Evolutionary conservation across 2,113 vertebrate species (phyloP).

Genomic region (Notarius quadriscutis): DNA sequence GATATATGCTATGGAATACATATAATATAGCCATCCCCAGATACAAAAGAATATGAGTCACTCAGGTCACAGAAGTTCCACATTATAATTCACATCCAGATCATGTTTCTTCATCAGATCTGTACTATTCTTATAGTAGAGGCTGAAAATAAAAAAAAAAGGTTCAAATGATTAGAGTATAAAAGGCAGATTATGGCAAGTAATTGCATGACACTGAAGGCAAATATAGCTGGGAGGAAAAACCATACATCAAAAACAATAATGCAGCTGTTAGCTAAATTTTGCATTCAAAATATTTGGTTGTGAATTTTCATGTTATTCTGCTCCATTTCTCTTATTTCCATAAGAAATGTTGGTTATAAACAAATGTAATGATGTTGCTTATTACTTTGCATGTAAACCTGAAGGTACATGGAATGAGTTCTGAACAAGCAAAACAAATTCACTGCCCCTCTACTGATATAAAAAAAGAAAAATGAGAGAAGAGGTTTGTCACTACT

Average conservation of each 20-base stretch:
- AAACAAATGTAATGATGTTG: conserved; percentile 34
- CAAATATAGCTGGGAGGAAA: neutral
- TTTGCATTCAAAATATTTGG: conserved; percentile 39
- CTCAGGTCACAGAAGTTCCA: conserved; percentile 59
- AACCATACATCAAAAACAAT: neutral
- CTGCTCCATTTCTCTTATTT: conserved; percentile 32
- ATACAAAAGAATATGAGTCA: conserved; percentile 58
- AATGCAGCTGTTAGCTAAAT: neutral
- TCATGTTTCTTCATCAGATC: neutral
- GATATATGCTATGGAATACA: neutral
- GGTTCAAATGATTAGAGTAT: neutral
- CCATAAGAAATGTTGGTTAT: conserved; percentile 18
- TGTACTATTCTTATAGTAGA: neutral
- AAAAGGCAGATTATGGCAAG: neutral
- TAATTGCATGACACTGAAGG: neutral
- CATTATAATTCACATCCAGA: neutral
- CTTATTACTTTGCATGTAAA: conserved; percentile 2
- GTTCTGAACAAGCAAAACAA: neutral
- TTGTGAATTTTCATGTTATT: conserved; percentile 41
- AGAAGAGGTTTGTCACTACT: neutral
- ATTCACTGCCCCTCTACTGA: neutral
- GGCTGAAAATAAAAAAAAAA: neutral
- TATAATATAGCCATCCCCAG: neutral
- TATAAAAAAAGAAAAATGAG: neutral
- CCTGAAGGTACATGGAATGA: neutral